A percentile compares a stretch with the other conserved stretches of the same genome.
Conservation (phyloP, 2,113 vertebrate genomes). For the Nesoenas mayeri region DNA sequence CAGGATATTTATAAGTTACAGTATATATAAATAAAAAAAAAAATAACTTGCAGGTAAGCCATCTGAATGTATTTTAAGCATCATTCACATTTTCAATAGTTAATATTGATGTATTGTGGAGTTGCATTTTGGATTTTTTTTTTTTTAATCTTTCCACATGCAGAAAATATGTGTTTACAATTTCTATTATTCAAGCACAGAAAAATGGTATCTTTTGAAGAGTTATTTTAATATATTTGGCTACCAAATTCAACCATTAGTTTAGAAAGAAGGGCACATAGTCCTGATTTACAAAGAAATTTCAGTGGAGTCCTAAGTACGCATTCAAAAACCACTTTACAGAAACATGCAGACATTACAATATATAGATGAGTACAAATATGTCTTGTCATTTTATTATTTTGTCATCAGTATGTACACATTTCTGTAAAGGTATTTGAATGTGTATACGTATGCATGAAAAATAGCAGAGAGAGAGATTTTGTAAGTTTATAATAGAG, state of each 20-base stretch:
- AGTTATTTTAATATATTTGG: neutral
- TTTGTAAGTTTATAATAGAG: slow-evolving; percentile 14
- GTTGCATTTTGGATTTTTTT: neutral
- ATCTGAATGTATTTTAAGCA: slow-evolving; percentile 21
- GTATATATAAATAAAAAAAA: slow-evolving; percentile 26
- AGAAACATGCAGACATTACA: slow-evolving; percentile 22
- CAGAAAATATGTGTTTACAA: neutral
- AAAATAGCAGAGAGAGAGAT: neutral
- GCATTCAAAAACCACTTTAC: slow-evolving; percentile 26
- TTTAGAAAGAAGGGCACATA: neutral
- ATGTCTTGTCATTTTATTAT: slow-evolving; percentile 25
- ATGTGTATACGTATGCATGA: neutral
- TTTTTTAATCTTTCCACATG: neutral
- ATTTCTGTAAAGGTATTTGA: slow-evolving; percentile 1
- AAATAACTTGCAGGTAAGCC: slow-evolving; percentile 4
- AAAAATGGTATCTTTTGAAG: neutral
- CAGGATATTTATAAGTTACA: neutral
- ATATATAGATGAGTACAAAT: slow-evolving; percentile 37
- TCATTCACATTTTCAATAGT: slow-evolving; percentile 21
- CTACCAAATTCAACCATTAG: slow-evolving; percentile 2
- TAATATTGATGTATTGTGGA: neutral
- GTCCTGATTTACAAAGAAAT: neutral
- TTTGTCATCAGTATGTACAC: neutral
- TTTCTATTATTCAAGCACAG: neutral
- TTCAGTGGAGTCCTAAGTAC: neutral